Conservation (phyloP, 2,888 invertebrate genomes). For the Notodonta ziczac region DNA sequence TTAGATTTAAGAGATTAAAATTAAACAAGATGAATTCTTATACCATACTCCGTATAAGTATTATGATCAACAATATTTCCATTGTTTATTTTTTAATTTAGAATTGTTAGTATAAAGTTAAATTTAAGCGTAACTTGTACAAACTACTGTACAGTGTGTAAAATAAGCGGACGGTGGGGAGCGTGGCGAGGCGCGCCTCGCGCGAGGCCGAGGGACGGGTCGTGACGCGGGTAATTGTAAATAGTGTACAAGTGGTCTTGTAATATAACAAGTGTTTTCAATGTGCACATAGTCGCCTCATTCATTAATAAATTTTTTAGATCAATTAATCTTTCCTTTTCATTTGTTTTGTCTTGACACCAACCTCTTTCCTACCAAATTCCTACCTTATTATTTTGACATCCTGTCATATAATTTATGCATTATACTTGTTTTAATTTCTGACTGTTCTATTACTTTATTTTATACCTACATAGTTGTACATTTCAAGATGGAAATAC, state of each 20-base stretch:
- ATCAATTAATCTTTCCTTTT: conserved; percentile 70
- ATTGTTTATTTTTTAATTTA: conserved; percentile 68
- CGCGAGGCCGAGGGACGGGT: conserved; percentile 39
- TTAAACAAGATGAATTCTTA: conserved; percentile 55
- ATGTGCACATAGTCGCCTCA: conserved; percentile 85
- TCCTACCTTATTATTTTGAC: too few species aligned
- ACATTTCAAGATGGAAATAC: too few species aligned
- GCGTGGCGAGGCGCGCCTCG: conserved; percentile 37
- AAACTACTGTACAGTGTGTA: conserved; percentile 81
- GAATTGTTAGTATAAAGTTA: conserved; percentile 64
- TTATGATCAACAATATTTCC: conserved; percentile 82
- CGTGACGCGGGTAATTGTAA: conserved; percentile 69
- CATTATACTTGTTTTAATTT: too few species aligned
- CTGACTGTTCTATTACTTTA: too few species aligned
- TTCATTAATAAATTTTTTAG: conserved; percentile 85
- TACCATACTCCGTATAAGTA: conserved; percentile 81
- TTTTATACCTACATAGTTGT: too few species aligned
- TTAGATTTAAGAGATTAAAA: conserved; percentile 71
- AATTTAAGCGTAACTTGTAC: conserved; percentile 75
- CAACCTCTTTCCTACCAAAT: not conserved
- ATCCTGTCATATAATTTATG: too few species aligned
- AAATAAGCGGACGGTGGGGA: conserved; percentile 49
- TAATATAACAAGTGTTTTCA: conserved; percentile 82
- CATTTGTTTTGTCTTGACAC: not conserved
- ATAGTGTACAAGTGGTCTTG: conserved; percentile 80